phyloP scores from a whole-genome alignment of 2,888 invertebrate genomes.

The Macrosiphum euphorbiae region DNA sequence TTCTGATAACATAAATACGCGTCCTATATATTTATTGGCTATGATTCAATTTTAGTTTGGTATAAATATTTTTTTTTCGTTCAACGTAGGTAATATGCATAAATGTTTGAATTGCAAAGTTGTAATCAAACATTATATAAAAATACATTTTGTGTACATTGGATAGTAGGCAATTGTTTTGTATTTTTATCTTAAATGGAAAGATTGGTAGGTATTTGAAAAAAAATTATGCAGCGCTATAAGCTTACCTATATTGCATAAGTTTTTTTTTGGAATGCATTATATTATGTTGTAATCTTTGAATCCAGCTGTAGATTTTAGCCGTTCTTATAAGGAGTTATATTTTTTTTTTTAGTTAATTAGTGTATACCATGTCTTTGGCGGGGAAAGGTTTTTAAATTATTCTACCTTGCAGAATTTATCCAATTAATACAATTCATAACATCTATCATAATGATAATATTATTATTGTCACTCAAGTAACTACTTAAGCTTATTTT shows the following conservation, averaged over 20 bases:
- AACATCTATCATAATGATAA: neutral
- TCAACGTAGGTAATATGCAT: neutral
- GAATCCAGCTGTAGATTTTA: neutral
- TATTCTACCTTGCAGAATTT: neutral
- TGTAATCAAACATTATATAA: neutral
- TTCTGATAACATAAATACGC: neutral
- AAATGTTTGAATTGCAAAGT: neutral
- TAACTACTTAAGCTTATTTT: neutral
- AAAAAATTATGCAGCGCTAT: neutral
- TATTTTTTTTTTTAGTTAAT: neutral
- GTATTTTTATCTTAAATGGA: neutral
- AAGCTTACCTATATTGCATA: no score
- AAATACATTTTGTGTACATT: neutral
- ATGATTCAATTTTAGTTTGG: neutral
- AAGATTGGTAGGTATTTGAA: neutral
- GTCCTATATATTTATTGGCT: neutral
- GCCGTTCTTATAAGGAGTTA: neutral
- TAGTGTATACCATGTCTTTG: neutral
- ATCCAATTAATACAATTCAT: neutral
- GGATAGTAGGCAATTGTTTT: neutral
- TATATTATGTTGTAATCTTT: neutral
- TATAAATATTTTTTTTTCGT: neutral
- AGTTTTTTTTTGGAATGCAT: neutral
- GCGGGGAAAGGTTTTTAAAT: neutral
- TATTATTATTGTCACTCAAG: neutral